Conservation (phyloP, 2,113 vertebrate species). For the Bos taurus region DNA sequence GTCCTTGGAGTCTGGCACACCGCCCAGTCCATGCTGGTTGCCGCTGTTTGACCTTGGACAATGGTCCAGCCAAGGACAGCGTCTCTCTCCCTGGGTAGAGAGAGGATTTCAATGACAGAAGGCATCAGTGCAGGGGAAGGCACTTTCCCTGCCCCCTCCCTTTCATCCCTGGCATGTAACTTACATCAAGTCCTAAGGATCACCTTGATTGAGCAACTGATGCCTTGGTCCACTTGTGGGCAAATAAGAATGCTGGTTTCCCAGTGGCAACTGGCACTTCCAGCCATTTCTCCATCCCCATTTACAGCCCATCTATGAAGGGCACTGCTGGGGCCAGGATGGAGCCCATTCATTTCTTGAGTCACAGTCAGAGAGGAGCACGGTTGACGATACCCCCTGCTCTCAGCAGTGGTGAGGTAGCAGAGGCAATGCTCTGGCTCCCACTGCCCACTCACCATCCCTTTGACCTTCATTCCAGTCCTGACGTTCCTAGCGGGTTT, state of each 20-base stretch:
- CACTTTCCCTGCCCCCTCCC: background rate
- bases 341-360: background rate
- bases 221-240: background rate
- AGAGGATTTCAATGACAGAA: background rate
- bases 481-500: background rate
- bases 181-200: background rate
- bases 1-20: background rate
- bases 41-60: background rate
- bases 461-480: background rate
- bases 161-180: background rate
- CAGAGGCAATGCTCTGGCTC: background rate
- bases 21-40: rapidly evolving
- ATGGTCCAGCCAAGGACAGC: background rate
- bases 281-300: background rate
- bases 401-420: rapidly evolving
- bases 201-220: background rate
- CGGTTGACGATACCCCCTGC: background rate
- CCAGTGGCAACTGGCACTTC: background rate
- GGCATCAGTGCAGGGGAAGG: rapidly evolving
- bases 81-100: background rate
- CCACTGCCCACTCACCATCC: background rate
- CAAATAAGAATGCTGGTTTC: background rate
- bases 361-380: background rate
- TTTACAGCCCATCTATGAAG: too few species aligned
- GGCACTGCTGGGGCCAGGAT: background rate